Evolutionary conservation across 2,888 invertebrate species (phyloP), one percentile per base, ranked within the genome.

Genomic region (Pyrgus malvae): DNA sequence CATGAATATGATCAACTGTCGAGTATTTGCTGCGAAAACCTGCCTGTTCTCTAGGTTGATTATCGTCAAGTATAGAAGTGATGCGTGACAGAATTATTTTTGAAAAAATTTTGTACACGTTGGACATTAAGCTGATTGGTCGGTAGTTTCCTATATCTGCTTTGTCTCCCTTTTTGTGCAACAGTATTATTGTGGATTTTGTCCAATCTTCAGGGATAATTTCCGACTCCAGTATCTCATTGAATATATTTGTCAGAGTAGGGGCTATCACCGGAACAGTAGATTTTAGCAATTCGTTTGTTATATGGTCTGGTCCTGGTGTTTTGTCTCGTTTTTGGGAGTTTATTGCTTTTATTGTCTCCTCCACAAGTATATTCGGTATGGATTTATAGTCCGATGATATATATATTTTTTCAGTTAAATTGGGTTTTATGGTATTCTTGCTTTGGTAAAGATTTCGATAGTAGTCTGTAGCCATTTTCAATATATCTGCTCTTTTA

Each of bases 51-150:
- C 16, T 16, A 17, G 44, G 5, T 44, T 44, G 63, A 12, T 59
- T 38, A 25, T 48, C 44, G 11, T 61, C 57, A n/a, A 65, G 42
- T n/a, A n/a, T 27, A 8, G 46, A 33, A 2, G 40, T 27, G 9
- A 62, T 41, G 46, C 59, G 11, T 8, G 33, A 40, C 3, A 53
- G 31, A n/a, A 65, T 44, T 29, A 56, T 53, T 29, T 62, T 65
- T n/a, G 59, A 48, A 37, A 62, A 64, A 2, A 65, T 12, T 55
- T 62, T 63, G 33, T 58, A 60, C 1, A 63, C 29, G 7, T 45
- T 42, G 7, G 59, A 54, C 35, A 56, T 53, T 4, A 62, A 25
- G 14, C 61, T 58, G 9, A 60, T 64, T n/a, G 63, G 61, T 31
- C 60, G 14, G 46, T 57, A 63, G 12, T 61, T 62, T 2, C 45